Evolutionary conservation across 2,113 vertebrate genomes (phyloP), one percentile per base, ranked within the genome.

Genomic region (Hemichromis elongatus): DNA sequence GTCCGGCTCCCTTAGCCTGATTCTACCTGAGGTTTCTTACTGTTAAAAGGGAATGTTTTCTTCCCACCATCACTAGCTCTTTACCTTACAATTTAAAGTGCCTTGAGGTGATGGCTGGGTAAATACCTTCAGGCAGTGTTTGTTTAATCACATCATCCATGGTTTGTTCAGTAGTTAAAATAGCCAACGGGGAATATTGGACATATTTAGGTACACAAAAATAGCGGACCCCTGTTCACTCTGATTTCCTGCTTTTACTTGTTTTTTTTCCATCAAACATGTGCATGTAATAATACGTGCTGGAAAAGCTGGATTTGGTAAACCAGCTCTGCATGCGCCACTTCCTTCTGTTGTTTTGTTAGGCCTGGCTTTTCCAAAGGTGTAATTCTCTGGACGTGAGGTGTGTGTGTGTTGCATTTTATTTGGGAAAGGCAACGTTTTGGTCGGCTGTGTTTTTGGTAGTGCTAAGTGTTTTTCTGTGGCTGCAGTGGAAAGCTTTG

Each of bases 311-410:
- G 79, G 14, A 75, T 55, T 63, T 16, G 47, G 16, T 79, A 54
- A 21, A 81, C 50, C 4, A 52, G 21, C 45, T 80, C 54, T 54
- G 14, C 68, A 45, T 33, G 18, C 40, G 37, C 52, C 84, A 80
- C 66, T 90, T 93, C 83, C 83, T 59, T 4, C 59, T 84, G 68
- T 55, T 55, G 52, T 55, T 82, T 53, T 90, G 54, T 42, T 11
- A 30, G 53, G 55, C 30, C 21, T 68, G 80, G 33, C 75, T 84
- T 83, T 86, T 84, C 63, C 59, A 83, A 79, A 85, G 85, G 88
- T 90, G 81, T 92, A 87, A 87, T 93, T 90, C 83, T 89, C 86
- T 84, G 90, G 82, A 87, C 3, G 3, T 66, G 19, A 26, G 79
- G 82, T 79, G 59, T 88, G 82, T 77, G 33, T 66, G 86, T 79